Base-by-base conservation (phyloP, 2,888 invertebrate genomes). In the Alloscopus bannaensis region DNA sequence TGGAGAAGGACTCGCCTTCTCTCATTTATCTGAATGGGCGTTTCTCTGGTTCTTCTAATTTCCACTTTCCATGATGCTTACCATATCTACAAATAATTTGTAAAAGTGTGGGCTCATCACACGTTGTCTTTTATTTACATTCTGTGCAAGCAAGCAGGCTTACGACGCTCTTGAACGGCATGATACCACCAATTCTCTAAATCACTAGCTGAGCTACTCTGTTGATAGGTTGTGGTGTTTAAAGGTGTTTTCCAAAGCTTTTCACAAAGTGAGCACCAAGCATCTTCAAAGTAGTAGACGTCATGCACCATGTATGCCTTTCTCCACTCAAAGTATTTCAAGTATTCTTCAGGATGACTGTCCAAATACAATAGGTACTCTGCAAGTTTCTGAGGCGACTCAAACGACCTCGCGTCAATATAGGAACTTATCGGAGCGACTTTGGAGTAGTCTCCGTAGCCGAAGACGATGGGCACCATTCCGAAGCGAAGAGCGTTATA, bases 331-430 rank as follows among this genome's bases (percentile, higher is more conserved):
- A 84, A 83, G 71, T 83, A 84, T 62, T 82, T 81, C 55, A 72
- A 55, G 40, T 81, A 84, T 42, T 80, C 83, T 22, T 50, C 55
- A 2, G 80, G 80, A 55, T 87, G 84, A 0, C 57, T 42, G 72
- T 86, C 82, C 59, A 87, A 81, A 40, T 80, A 80, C 16, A 75
- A 55, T 29, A 88, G 78, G 59, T 87, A 86, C 1, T 81, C 71
- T 3, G 87, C 87, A 24, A 88, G 84, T n/a, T 82, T 83, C 75
- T 85, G 80, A 0, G 87, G 84, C 3, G 84, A 81, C 3, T 81
- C 55, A 70, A 87, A 88, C 26, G 86, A 85, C 3, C 84, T 81
- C 0, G 87, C 87, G 77, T 88, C 85, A 57, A 88, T 88, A 81
- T 84, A 87, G 2, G 88, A 87, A 18, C 83, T 83, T 18, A 83